A percentile compares a stretch with the other conserved stretches of the same genome.
These are phyloP conservation scores for Tretioscincus oriximinensis DNA, from an alignment of 2,113 vertebrate species.

Conservation along the genomic window DNA sequence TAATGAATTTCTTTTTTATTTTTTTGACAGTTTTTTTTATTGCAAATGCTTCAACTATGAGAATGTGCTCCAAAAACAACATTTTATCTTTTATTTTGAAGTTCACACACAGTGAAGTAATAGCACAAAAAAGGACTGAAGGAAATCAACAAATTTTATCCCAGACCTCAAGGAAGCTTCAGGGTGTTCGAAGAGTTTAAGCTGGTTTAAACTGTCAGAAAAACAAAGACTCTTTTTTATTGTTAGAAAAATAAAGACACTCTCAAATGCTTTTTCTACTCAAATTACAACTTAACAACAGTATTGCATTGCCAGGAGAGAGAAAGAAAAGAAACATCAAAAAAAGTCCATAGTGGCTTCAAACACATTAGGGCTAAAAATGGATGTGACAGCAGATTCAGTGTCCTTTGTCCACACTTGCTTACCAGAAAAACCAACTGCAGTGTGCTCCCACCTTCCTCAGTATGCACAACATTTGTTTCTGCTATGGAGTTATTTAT, in stretches of 20 bases:
- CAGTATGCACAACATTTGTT: too few species aligned
- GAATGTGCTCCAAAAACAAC: conserved; percentile 38
- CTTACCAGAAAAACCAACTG: too few species aligned
- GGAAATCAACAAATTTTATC: conserved; percentile 7
- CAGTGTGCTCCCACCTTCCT: too few species aligned
- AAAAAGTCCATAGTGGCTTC: too few species aligned
- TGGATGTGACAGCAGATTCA: too few species aligned
- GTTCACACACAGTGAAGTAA: not conserved
- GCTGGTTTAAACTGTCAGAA: conserved; percentile 24
- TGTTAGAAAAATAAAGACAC: conserved; percentile 14
- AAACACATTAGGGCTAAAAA: too few species aligned
- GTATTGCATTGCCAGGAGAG: not conserved
- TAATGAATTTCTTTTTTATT: not conserved
- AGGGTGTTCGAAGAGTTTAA: conserved; percentile 25
- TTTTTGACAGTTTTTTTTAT: conserved; percentile 9
- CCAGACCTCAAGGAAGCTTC: conserved; percentile 7
- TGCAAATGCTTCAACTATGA: conserved; percentile 23
- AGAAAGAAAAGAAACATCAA: not conserved
- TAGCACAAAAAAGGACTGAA: conserved; percentile 26
- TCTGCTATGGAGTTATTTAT: too few species aligned
- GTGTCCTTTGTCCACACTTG: too few species aligned
- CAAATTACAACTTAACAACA: conserved; percentile 15
- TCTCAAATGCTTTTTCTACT: conserved; percentile 4
- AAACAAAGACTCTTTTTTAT: conserved; percentile 2
- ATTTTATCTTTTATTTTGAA: conserved; percentile 42